Base-by-base conservation (phyloP, 2,888 invertebrate species). In the Podabrus alpinus region DNA sequence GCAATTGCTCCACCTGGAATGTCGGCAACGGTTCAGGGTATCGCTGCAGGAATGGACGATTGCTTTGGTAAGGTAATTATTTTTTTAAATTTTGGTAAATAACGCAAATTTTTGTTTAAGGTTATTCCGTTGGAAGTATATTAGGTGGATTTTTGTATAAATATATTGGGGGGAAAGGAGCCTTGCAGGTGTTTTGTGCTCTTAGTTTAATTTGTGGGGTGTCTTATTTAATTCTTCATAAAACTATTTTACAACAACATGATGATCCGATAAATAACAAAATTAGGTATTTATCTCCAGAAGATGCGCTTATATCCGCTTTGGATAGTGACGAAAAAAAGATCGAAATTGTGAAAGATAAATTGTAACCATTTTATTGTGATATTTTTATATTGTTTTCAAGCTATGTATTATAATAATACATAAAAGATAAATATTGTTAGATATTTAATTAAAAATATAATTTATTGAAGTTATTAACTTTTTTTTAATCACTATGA, bases 1-100 rank as follows among this genome's bases (percentile, higher is more conserved):
- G 87, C 86, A 3, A 84, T 90, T 59, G 87, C 91, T 4, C 90
- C 91, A 1, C 84, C 86, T 15, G 88, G 95, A 0, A 93, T 94
- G 73, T 94, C 94, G 4, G 95, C 95, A 9, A 95, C 95, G 0
- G 92, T 96, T 74, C 96, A 96, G 85, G 95, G 95, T 0, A 90
- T 96, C 24, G 94, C 95, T 59, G 95, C 95, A 0, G 95, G 95
- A n/a, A 93, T 95, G 92, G 95, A 95, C 83, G 96, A 96, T 83
- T 95, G 95, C 0, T 88, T 95, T 24, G 94, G 94, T 93, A 83
- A 86, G 88, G 71, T 70, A 15, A 62, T 13, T 9, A 59, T 66
- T 77, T 59, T 15, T 69, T 29, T 10, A 67, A n/a, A n/a, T 29
- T 72, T 16, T 69, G 73, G 64, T 77, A n/a, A 16, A 67, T 71